Base-by-base conservation (phyloP, 35 echinoderm and acorn worm species). In the Lytechinus variegatus region DNA sequence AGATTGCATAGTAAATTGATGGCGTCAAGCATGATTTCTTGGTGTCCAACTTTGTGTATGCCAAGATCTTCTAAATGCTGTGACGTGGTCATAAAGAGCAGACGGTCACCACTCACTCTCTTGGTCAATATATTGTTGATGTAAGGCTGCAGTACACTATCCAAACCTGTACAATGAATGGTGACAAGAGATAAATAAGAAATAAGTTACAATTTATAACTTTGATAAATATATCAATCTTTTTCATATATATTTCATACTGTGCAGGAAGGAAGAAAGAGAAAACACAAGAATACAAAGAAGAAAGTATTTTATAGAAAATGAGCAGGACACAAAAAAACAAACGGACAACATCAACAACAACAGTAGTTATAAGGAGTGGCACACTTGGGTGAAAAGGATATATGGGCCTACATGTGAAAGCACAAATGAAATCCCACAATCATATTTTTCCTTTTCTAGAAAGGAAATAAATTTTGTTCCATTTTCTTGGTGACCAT, bases 1-100 rank as follows among this genome's bases (percentile, higher is more conserved):
- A 99, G 94, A 24, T 87, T 87, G 61, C 90, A 89, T 24, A 99
- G 95, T 51, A 97, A 94, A 28, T 95, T 92, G 90, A 96, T 94
- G 52, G 98, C 96, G 54, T 99, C 96, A 91, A 96, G 92, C 58
- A 99, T 86, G 91, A 99, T 94, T 92, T 99, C 96, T 86, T 99
- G 97, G 86, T 99, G 98, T 44, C 98, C 98, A 10, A 99, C 89
- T 87, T 99, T 99, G 9, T n/a, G 24, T 14, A 99, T 95, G 2
- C 91, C 94, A 53, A 99, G 92, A 21, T 96, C 91, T 19, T 99
- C 98, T 24, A 99, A 56, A 53, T 97, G 96, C 52, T 96, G 91
- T 10, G 96, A 79, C 87, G 89, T 61, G 5, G 97, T 95, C 58
- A 99, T 54, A 54, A 92, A 61, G 10, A 99, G 52, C n/a, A 99